Conservation (phyloP, 2,113 vertebrate genomes). For the Oncorhynchus clarkii region DNA sequence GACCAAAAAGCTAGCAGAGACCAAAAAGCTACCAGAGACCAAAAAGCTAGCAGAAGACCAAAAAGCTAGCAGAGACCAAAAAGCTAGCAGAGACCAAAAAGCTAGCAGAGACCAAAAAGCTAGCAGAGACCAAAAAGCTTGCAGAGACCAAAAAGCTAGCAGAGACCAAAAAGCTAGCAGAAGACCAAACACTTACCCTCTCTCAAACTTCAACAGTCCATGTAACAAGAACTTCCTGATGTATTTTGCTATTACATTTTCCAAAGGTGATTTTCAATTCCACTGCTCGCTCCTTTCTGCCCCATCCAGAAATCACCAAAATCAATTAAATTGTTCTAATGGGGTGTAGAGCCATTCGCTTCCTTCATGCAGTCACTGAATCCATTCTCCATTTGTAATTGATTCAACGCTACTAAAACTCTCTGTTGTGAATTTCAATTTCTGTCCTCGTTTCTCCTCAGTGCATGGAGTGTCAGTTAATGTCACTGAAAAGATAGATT, state of each 20-base stretch:
- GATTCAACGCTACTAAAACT: conserved; percentile 19
- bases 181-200: background rate
- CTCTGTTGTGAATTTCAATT: conserved; percentile 18
- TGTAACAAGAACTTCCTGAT: background rate
- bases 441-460: conserved; percentile 2
- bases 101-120: too few relatives aligned
- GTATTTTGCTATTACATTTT: conserved; percentile 17
- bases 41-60: too few relatives aligned
- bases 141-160: too few relatives aligned
- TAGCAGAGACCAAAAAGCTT: too few relatives aligned
- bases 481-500: background rate
- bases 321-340: conserved; percentile 26
- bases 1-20: too few relatives aligned
- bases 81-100: too few relatives aligned
- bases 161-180: too few relatives aligned
- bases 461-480: conserved; percentile 5
- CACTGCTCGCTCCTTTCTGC: background rate
- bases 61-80: too few relatives aligned
- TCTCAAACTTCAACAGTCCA: background rate
- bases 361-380: conserved; percentile 12
- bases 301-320: conserved; percentile 17
- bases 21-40: too few relatives aligned
- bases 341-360: conserved; percentile 18
- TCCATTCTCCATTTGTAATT: conserved; percentile 26
- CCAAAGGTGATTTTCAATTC: conserved; percentile 24